Evolutionary conservation across 2,888 invertebrate species (phyloP).

Genomic region (Agrotis exclamationis): DNA sequence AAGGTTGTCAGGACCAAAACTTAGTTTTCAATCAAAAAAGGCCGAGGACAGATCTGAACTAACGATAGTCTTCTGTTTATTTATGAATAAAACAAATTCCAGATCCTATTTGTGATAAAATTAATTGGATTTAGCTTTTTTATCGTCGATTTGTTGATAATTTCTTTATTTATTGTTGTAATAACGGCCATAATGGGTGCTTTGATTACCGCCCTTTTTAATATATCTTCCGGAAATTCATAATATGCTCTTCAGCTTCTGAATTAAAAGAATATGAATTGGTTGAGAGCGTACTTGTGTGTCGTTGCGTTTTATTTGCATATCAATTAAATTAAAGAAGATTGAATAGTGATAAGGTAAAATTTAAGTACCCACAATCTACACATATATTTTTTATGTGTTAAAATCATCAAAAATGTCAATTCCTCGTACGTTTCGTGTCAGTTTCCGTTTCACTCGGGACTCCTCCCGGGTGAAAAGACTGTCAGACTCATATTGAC

Average conservation of each 20-base stretch:
- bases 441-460: too few relatives aligned
- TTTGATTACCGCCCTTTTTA: slow-evolving; percentile 49
- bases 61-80: slow-evolving; percentile 70
- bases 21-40: slow-evolving; percentile 76
- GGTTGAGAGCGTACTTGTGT: slow-evolving; percentile 26
- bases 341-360: not conserved
- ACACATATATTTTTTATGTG: too few relatives aligned
- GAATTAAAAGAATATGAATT: slow-evolving; percentile 42
- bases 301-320: slow-evolving; percentile 34
- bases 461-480: too few relatives aligned
- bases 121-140: slow-evolving; percentile 68
- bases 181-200: slow-evolving; percentile 53
- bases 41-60: slow-evolving; percentile 76
- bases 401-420: too few relatives aligned
- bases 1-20: slow-evolving; percentile 55
- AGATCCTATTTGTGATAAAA: slow-evolving; percentile 70
- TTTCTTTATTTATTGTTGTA: slow-evolving; percentile 64
- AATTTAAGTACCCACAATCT: too few relatives aligned
- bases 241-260: slow-evolving; percentile 45
- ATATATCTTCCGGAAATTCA: slow-evolving; percentile 55
- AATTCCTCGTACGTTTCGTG: too few relatives aligned
- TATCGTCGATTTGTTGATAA: slow-evolving; percentile 66
- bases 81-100: slow-evolving; percentile 71
- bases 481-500: too few relatives aligned
- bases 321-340: slow-evolving; percentile 27